Conservation (phyloP, 2,797 vertebrate species). For the Falco cherrug region DNA sequence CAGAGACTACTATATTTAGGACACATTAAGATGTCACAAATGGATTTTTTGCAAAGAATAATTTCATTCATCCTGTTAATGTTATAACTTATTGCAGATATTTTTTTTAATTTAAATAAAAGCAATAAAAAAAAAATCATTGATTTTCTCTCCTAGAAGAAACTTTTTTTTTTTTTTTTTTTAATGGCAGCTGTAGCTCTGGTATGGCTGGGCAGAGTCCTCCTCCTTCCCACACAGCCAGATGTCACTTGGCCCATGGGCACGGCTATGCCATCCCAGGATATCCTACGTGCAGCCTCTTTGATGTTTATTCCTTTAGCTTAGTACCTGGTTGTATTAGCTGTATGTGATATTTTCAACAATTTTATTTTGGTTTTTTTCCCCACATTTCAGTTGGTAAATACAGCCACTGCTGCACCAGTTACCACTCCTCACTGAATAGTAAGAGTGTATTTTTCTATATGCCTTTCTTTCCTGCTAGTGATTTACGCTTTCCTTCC, state of each 20-base stretch:
- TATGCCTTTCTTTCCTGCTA: background rate
- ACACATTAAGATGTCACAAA: conserved; percentile 68
- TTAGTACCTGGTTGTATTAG: background rate
- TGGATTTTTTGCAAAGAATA: conserved; percentile 23
- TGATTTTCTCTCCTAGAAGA: background rate
- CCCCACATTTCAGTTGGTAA: background rate
- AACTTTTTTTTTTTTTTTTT: background rate
- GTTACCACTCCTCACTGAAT: background rate
- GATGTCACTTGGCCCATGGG: background rate
- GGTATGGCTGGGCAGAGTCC: background rate
- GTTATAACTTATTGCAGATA: background rate
- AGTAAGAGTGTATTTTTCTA: background rate
- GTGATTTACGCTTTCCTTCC: background rate
- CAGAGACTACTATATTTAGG: conserved; percentile 54
- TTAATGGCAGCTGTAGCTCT: background rate
- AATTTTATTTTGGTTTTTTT: background rate
- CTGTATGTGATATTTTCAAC: background rate
- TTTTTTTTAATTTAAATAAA: conserved; percentile 15
- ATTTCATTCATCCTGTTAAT: conserved; percentile 43
- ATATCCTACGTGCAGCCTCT: background rate
- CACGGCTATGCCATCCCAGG: background rate
- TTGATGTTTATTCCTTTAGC: background rate
- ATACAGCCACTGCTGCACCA: background rate
- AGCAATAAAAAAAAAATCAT: background rate
- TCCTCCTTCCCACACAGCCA: background rate